Percentiles rank a stretch among this genome's conserved stretches.
Evolutionary conservation across 2,888 invertebrate species (phyloP).

Genomic region (Trichacis sp.): DNA sequence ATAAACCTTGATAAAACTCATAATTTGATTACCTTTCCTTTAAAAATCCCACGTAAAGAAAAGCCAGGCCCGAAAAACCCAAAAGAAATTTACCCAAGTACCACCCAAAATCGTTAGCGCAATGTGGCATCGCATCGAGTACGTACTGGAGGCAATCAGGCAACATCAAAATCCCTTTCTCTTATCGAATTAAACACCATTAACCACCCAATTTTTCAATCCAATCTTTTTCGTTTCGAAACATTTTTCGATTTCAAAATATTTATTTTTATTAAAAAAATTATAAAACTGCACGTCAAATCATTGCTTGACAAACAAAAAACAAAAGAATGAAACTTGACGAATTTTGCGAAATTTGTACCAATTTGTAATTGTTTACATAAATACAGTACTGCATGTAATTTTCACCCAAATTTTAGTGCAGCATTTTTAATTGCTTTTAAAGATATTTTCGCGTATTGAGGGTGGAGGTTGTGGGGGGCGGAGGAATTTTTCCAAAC

Average conservation of each 20-base stretch:
- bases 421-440: too few relatives aligned
- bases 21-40: constrained; percentile 58
- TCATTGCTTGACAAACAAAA: neutral
- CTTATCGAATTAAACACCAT: too few relatives aligned
- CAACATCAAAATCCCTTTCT: neutral
- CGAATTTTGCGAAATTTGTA: neutral
- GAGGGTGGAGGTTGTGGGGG: too few relatives aligned
- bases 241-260: neutral
- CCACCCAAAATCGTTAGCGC: constrained; percentile 54
- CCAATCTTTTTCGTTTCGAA: neutral
- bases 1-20: too few relatives aligned
- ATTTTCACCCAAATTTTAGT: too few relatives aligned
- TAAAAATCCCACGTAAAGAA: constrained; percentile 54
- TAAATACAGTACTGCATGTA: too few relatives aligned
- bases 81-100: constrained; percentile 61
- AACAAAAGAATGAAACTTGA: neutral
- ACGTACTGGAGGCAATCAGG: neutral
- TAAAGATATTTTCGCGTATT: too few relatives aligned
- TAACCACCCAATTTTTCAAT: neutral
- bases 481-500: too few relatives aligned
- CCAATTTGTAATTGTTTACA: too few relatives aligned
- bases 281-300: neutral
- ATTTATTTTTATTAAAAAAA: neutral
- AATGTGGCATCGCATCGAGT: constrained; percentile 54
- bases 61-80: constrained; percentile 57